Percentiles rank a stretch among this genome's conserved stretches.
phyloP scores from a whole-genome alignment of 2,797 vertebrate species.

The Acipenser ruthenus region DNA sequence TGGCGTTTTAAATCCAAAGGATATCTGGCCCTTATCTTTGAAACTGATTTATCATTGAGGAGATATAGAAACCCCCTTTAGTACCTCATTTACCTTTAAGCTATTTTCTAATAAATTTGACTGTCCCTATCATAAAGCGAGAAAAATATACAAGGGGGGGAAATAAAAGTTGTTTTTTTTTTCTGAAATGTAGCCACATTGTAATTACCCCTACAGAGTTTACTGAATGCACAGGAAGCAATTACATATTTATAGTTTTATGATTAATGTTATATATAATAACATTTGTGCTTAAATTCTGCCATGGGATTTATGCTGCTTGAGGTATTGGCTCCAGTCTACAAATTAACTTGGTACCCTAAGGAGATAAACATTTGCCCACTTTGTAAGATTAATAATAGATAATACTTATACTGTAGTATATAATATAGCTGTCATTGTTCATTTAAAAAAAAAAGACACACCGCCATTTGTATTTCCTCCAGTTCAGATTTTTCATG shows the following conservation, averaged over 20 bases:
- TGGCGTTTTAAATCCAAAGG: too few species aligned
- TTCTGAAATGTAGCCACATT: background rate
- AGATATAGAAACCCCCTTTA: too few species aligned
- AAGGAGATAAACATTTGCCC: constrained; percentile 12
- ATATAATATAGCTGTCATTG: constrained; percentile 37
- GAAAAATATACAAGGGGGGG: background rate
- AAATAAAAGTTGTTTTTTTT: background rate
- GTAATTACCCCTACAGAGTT: background rate
- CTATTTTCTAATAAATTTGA: too few species aligned
- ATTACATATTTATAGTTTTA: constrained; percentile 2
- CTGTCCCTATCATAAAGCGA: background rate
- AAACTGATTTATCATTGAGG: too few species aligned
- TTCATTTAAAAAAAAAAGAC: background rate
- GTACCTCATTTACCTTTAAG: too few species aligned
- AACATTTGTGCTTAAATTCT: constrained; percentile 15
- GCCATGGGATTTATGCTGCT: constrained; percentile 17
- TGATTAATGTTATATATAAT: constrained; percentile 24
- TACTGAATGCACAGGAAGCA: background rate
- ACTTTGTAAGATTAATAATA: constrained; percentile 41
- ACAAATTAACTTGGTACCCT: background rate
- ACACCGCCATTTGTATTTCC: too few species aligned
- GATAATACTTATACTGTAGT: constrained; percentile 38
- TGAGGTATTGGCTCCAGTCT: constrained; percentile 7
- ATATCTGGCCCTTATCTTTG: too few species aligned
- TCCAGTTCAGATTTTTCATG: too few species aligned